A percentile compares a stretch with the other conserved stretches of the same genome.
phyloP scores from a whole-genome alignment of 1,140 invertebrate species.

The Pseudomyrmex flavicornis region DNA sequence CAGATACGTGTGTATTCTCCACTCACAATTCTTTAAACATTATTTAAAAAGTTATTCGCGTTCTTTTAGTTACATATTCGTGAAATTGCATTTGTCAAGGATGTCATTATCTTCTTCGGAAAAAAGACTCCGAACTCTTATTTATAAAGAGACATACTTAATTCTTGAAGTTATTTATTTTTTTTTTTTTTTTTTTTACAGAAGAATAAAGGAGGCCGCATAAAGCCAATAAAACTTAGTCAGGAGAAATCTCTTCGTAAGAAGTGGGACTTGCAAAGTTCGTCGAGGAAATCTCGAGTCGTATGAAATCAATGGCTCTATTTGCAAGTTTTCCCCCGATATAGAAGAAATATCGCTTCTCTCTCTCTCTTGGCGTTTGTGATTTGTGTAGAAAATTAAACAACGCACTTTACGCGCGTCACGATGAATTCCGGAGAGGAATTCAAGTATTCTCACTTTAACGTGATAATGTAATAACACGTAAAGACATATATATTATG shows the following conservation, averaged over 20 bases:
- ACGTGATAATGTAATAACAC: not conserved
- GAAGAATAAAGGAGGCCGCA: not conserved
- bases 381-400: constrained; percentile 5
- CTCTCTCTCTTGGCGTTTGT: too few species aligned
- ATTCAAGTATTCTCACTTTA: not conserved
- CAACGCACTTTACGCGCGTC: too few species aligned
- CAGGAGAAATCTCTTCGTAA: not conserved
- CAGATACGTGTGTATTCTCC: not conserved
- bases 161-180: constrained; percentile 31
- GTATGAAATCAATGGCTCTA: constrained; percentile 33
- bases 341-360: constrained; percentile 14
- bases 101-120: not conserved
- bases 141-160: constrained; percentile 4
- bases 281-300: constrained; percentile 23
- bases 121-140: constrained; percentile 2
- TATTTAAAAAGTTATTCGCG: not conserved
- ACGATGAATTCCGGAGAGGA: too few species aligned
- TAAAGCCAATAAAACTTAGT: constrained; percentile 47
- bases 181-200: constrained; percentile 2
- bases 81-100: not conserved
- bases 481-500: too few species aligned
- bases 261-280: constrained; percentile 11
- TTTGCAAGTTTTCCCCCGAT: not conserved
- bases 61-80: not conserved
- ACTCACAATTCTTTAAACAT: too few species aligned